Conservation (phyloP, 2,113 vertebrate genomes). For the Hipposideros armiger region DNA sequence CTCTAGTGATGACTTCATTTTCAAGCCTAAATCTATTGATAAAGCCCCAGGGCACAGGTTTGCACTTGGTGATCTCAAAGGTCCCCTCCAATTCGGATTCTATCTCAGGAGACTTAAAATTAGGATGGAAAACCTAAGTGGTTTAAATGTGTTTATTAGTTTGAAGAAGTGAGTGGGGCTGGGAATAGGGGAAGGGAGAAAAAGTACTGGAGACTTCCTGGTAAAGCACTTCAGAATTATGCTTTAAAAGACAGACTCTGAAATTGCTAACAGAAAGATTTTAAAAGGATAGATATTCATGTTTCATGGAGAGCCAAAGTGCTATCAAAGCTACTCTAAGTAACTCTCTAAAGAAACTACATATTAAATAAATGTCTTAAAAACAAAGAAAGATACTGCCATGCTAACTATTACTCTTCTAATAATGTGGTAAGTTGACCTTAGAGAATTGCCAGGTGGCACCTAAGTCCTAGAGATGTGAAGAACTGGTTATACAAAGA, state of each 20-base stretch:
- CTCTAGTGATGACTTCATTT: not conserved
- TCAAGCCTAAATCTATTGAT: not conserved
- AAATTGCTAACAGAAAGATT: slow-evolving; percentile 20
- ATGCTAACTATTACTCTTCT: not conserved
- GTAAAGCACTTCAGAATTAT: not conserved
- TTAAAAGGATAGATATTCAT: not conserved
- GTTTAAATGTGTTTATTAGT: not conserved
- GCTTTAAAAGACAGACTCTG: not conserved
- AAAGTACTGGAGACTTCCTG: not conserved
- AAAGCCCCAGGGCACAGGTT: not conserved
- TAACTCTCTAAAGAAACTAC: slow-evolving; percentile 26
- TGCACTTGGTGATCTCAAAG: slow-evolving; percentile 1
- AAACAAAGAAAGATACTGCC: not conserved
- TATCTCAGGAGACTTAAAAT: slow-evolving; percentile 18
- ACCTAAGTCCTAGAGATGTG: not conserved
- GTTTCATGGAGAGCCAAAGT: slow-evolving; percentile 17
- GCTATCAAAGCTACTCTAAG: not conserved
- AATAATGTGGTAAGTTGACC: not conserved
- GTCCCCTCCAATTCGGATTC: not conserved
- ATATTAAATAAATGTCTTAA: not conserved
- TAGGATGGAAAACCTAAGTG: not conserved
- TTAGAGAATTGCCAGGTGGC: not conserved
- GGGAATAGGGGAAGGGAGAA: not conserved
- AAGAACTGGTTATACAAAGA: not conserved
- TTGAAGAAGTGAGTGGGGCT: not conserved